A percentile compares a stretch with the other conserved stretches of the same genome.
Evolutionary conservation across 2,113 vertebrate species (phyloP).

Genomic region (Ammospiza caudacuta): DNA sequence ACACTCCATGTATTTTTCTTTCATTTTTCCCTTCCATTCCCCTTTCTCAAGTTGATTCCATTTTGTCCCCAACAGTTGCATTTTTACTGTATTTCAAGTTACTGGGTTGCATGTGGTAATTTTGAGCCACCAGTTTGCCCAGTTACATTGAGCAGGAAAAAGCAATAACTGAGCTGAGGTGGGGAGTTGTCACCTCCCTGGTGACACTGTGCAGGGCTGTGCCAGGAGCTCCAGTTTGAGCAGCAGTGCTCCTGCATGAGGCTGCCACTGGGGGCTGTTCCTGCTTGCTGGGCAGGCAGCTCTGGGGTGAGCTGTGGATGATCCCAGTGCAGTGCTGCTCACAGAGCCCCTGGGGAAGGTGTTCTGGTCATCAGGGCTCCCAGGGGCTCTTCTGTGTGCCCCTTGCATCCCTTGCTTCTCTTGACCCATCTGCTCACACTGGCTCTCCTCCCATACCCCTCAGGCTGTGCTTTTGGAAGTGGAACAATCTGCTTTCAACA

Average conservation of each 20-base stretch:
- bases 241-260: fast-evolving
- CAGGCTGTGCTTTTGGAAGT: neutral
- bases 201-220: fast-evolving
- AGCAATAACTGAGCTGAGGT: neutral
- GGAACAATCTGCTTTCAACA: neutral
- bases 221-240: neutral
- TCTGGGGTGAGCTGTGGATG: neutral
- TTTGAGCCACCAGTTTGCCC: neutral
- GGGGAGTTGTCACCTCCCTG: neutral
- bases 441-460: neutral
- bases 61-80: neutral
- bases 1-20: neutral
- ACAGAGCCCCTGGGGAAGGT: neutral
- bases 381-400: neutral
- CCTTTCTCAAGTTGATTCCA: neutral
- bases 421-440: neutral
- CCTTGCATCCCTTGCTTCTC: neutral
- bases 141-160: neutral
- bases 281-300: neutral
- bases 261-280: neutral
- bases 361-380: neutral
- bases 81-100: neutral
- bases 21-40: neutral
- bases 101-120: fast-evolving
- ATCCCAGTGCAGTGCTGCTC: neutral